Base-by-base conservation (phyloP, 2,888 invertebrate genomes). In the Pachliopta kotzebuea region DNA sequence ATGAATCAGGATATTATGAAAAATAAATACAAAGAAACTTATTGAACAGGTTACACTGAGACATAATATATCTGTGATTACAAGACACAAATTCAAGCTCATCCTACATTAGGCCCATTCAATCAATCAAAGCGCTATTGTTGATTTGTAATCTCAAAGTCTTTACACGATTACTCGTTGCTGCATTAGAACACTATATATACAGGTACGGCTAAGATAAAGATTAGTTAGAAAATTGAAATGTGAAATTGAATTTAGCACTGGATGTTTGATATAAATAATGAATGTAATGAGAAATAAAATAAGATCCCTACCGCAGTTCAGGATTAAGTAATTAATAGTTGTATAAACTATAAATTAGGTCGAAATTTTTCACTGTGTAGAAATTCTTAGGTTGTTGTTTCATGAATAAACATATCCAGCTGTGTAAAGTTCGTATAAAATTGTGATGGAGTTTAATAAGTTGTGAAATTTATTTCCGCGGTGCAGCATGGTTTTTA, bases 71-170 rank as follows among this genome's bases (percentile, higher is more conserved):
- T 45, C 18, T n/a, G 45, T 18, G 6, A n/a, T n/a, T 6, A 56
- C 3, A 59, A 64, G 26, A 56, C 50, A 58, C 63, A 21, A 65
- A 20, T 29, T 65, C 62, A 70, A 67, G 69, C 70, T 68, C 62
- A 58, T 56, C 54, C 52, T 59, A 60, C 42, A 29, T 53, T 67
- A 62, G 57, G 65, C 45, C 65, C 62, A 67, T 66, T 65, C 57
- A 63, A 60, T 66, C 56, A 60, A 65, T 66, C 55, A 26, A 26
- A 60, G 31, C 52, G 31, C 6, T 52, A 21, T 60, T 52, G 24
- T 45, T 18, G 37, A 17, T 45, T 45, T 45, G 45, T 45, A 45
- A 45, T 45, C 45, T n/a, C 18, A 6, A 45, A 45, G 45, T 45
- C 11, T 45, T 45, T 45, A n/a, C 9, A 45, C 45, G 18, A n/a